phyloP scores from a whole-genome alignment of 2,888 invertebrate genomes.

The Pachydiplax longipennis region DNA sequence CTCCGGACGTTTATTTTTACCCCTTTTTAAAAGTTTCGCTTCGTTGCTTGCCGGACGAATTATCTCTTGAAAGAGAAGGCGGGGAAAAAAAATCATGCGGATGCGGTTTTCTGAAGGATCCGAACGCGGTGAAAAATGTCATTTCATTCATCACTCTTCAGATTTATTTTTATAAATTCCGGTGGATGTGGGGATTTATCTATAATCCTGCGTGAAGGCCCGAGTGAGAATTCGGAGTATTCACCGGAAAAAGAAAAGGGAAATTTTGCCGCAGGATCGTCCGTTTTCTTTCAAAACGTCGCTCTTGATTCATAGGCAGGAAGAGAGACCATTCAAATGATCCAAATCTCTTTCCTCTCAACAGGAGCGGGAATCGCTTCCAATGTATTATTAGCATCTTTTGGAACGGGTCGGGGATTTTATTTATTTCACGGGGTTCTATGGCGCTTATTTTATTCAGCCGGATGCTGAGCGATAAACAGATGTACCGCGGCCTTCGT shows the following conservation, averaged over 20 bases:
- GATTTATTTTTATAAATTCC: too few species aligned
- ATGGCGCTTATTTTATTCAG: not conserved
- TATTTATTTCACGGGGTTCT: not conserved
- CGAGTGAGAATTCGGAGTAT: not conserved
- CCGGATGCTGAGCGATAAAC: too few species aligned
- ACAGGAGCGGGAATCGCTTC: not conserved
- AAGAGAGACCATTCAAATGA: not conserved
- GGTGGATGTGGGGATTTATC: not conserved
- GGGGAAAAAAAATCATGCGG: too few species aligned
- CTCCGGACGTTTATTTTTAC: slow-evolving; percentile 31
- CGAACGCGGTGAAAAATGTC: not conserved
- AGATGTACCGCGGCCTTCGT: too few species aligned
- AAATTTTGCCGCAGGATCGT: not conserved
- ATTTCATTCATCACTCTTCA: not conserved
- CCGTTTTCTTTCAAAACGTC: not conserved
- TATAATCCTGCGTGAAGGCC: not conserved
- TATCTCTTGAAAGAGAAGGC: not conserved
- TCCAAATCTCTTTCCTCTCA: not conserved
- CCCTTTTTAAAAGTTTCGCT: not conserved
- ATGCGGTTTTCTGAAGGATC: not conserved
- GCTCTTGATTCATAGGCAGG: not conserved
- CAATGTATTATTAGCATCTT: not conserved
- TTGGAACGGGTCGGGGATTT: not conserved
- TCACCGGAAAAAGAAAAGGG: not conserved
- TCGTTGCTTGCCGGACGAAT: not conserved